Base-by-base conservation (phyloP, 2,113 vertebrate genomes). In the Pleuronectes platessa region DNA sequence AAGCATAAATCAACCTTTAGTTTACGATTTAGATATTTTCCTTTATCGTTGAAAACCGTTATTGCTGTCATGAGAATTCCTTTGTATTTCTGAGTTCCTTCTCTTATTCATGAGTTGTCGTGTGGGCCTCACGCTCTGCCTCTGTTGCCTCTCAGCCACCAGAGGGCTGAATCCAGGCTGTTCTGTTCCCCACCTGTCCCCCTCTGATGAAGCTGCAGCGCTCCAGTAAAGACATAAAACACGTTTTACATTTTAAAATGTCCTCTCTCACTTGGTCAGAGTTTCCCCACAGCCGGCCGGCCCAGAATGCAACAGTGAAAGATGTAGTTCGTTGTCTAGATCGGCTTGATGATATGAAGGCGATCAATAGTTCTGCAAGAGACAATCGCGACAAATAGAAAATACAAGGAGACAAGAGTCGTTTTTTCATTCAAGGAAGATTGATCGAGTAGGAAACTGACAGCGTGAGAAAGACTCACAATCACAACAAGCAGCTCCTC, bases 381-480 rank as follows among this genome's bases (percentile, higher is more conserved):
- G 27, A 67, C 37, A 13, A 65, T 42, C 40, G 10, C 40, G 3
- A 12, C 61, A 31, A 61, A 67, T 27, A 40, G 31, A 55, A 63
- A 24, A 56, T 24, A 37, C 40, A 18, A 66, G 2, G 49, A 21
- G 54, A 37, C 53, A 42, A 69, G n/a, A 47, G 4, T 40, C 20
- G 20, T 59, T 73, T 60, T 68, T 56, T 24, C n/a, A 56, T 78
- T 59, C 10, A 61, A 8, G 26, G 26, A 13, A 40, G 45, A 68
- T 37, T 51, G 49, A 74, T n/a, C 24, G 64, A 76, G 54, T 23
- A 14, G 66, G 42, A 74, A 64, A 81, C 20, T 68, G 83, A 70
- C 31, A 31, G 31, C 31, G 9, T 51, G 70, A 75, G 79, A 78
- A 75, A 68, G 62, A 76, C 37, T 35, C 45, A 49, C 45, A 63